These are phyloP conservation scores for Microtus ochrogaster DNA, from an alignment of 2,113 vertebrate species.

Conservation along the genomic window DNA sequence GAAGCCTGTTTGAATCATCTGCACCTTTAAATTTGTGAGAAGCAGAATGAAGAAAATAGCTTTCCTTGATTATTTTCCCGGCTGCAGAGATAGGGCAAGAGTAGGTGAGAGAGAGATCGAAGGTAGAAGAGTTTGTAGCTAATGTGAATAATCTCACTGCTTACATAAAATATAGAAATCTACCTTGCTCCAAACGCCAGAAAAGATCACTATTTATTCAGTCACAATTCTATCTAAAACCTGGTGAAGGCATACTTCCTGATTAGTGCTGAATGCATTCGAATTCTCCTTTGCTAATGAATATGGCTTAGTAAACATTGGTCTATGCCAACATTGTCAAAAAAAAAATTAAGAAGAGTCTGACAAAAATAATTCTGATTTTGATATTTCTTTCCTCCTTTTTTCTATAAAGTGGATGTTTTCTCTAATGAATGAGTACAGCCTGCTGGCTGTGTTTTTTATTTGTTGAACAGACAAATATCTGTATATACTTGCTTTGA, in stretches of 20 bases:
- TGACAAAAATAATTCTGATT: background rate
- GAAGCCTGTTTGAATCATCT: background rate
- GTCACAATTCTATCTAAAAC: background rate
- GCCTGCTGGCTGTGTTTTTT: background rate
- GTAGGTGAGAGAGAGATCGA: background rate
- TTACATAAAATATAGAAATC: background rate
- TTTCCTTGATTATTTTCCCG: background rate
- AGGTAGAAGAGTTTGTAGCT: background rate
- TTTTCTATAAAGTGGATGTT: background rate
- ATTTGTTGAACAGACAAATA: background rate
- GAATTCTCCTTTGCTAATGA: background rate
- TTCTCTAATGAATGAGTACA: background rate
- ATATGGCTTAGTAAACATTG: background rate
- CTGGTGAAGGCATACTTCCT: background rate
- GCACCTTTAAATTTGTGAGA: background rate
- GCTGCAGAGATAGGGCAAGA: background rate
- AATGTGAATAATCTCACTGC: background rate
- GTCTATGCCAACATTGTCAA: background rate
- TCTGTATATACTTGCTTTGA: background rate
- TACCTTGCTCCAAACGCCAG: background rate
- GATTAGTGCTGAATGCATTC: background rate
- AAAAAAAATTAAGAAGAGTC: background rate
- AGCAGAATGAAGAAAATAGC: background rate
- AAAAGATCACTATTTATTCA: background rate
- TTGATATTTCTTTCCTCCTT: background rate